Conservation (phyloP, 2,113 vertebrate species). For the Oplegnathus fasciatus region DNA sequence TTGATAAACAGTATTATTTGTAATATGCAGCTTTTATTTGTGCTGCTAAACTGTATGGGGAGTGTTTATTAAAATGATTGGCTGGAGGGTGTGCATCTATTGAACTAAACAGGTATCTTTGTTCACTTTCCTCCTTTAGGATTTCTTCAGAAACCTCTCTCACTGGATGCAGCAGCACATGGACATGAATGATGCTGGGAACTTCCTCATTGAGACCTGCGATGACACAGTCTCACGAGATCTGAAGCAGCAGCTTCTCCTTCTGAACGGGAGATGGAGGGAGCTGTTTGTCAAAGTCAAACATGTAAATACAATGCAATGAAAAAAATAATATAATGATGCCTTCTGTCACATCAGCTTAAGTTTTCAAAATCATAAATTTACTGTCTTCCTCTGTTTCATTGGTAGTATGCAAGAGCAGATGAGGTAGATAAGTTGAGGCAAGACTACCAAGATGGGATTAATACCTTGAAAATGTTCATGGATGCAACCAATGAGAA, state of each 20-base stretch:
- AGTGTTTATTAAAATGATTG: not conserved
- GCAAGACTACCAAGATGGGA: conserved; percentile 91
- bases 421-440: conserved; percentile 94
- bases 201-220: conserved; percentile 98
- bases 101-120: not conserved
- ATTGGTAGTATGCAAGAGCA: conserved; percentile 91
- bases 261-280: conserved; percentile 89
- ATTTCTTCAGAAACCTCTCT: conserved; percentile 86
- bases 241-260: conserved; percentile 94
- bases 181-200: conserved; percentile 98
- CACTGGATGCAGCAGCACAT: conserved; percentile 95
- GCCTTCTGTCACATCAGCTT: not conserved
- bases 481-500: conserved; percentile 89
- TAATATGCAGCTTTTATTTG: not conserved
- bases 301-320: conserved; percentile 84
- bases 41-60: not conserved
- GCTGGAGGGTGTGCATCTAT: not conserved
- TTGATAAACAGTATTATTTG: not conserved
- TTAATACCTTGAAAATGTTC: conserved; percentile 89
- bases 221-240: conserved; percentile 96
- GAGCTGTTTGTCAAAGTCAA: conserved; percentile 94
- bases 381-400: conserved; percentile 6
- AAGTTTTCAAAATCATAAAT: not conserved
- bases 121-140: conserved; percentile 82
- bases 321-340: not conserved